phyloP scores from a whole-genome alignment of 1,140 invertebrate species.

The Penaeus vannamei region DNA sequence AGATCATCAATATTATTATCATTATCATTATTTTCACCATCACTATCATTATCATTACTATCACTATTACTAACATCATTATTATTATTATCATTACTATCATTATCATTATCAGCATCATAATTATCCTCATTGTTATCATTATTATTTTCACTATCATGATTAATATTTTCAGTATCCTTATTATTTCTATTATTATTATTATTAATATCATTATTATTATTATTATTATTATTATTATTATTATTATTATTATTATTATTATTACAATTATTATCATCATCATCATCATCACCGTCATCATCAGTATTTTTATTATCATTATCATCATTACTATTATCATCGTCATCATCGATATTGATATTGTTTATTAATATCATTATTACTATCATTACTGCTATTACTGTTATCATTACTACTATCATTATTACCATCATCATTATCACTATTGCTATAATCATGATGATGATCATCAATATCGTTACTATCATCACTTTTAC shows the following conservation, averaged over 20 bases:
- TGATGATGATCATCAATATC: background rate
- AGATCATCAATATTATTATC: background rate
- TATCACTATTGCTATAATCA: background rate
- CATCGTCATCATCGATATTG: no score
- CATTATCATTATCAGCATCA: no score
- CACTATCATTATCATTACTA: background rate
- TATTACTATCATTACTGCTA: background rate
- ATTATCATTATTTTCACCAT: background rate
- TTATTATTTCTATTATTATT: background rate
- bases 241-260: background rate
- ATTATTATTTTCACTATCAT: no score
- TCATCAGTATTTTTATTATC: background rate
- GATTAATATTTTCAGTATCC: background rate
- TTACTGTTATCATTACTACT: background rate
- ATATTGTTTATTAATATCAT: background rate
- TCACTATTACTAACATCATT: background rate
- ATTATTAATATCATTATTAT: background rate
- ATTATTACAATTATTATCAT: background rate
- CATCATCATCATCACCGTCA: background rate
- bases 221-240: background rate
- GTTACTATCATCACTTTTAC: background rate
- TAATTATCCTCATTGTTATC: no score
- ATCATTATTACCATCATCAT: conserved; percentile 10
- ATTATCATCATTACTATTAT: background rate
- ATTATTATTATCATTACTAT: no score